Evolutionary conservation across 2,113 vertebrate genomes (phyloP).

Genomic region (Xyliphius kryptos): DNA sequence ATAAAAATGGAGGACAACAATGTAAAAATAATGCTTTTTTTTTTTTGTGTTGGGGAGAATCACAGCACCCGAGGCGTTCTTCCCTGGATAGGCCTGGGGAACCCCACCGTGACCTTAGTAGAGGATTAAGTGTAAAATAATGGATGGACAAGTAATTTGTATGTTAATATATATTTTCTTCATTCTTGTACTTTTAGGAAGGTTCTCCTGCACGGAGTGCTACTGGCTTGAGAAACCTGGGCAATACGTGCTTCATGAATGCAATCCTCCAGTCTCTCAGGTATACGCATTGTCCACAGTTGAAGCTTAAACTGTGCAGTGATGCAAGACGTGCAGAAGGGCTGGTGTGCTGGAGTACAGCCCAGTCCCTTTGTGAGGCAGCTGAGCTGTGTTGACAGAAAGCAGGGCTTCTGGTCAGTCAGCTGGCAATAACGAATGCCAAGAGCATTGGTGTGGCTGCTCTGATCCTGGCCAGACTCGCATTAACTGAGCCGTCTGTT

Average conservation of each 20-base stretch:
- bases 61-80: no score
- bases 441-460: constrained; percentile 46
- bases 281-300: constrained; percentile 54
- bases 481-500: constrained; percentile 21
- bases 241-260: constrained; percentile 98
- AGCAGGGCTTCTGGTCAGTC: constrained; percentile 44
- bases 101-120: no score
- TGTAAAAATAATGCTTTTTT: no score
- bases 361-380: constrained; percentile 21
- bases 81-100: no score
- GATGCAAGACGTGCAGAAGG: constrained; percentile 29
- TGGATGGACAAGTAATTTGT: no score
- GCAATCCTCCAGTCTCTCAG: constrained; percentile 97
- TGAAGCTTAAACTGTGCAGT: not conserved
- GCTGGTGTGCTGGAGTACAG: constrained; percentile 12
- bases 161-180: not conserved
- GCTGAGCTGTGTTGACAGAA: constrained; percentile 23
- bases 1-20: no score
- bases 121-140: no score
- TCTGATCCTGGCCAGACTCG: constrained; percentile 28
- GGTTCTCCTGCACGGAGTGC: constrained; percentile 73
- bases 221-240: constrained; percentile 89
- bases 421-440: constrained; percentile 53
- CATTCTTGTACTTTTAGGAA: constrained; percentile 61
- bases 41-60: no score